Percentiles rank a stretch among this genome's conserved stretches.
These are phyloP conservation scores for Pomatorhinus ruficollis DNA, from an alignment of 2,113 vertebrate genomes.

Conservation along the genomic window DNA sequence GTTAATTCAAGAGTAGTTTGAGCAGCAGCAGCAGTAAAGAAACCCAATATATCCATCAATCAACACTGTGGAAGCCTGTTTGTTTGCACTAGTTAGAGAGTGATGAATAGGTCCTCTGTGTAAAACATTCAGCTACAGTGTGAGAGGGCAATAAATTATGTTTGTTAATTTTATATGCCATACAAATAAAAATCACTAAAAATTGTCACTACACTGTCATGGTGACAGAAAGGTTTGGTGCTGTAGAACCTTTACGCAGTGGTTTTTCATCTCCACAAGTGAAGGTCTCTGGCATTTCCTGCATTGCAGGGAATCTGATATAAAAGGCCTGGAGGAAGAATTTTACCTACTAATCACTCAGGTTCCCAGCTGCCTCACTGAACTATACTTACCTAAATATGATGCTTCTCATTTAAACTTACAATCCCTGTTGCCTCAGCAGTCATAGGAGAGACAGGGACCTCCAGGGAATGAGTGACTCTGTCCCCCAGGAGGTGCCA, in stretches of 20 bases:
- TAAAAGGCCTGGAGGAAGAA: not conserved
- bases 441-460: not conserved
- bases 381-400: not conserved
- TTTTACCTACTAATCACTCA: not conserved
- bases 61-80: constrained; percentile 58
- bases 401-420: not conserved
- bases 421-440: not conserved
- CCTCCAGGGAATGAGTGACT: not conserved
- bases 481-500: not conserved
- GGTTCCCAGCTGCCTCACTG: not conserved
- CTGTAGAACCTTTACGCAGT: not conserved
- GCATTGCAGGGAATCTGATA: not conserved
- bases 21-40: constrained; percentile 53
- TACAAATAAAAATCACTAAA: constrained; percentile 41
- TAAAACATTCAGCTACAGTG: constrained; percentile 57
- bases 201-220: constrained; percentile 31
- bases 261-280: not conserved
- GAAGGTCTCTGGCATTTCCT: constrained; percentile 22
- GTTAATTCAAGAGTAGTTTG: constrained; percentile 48
- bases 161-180: constrained; percentile 63
- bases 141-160: constrained; percentile 61
- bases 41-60: constrained; percentile 62
- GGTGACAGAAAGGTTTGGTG: not conserved
- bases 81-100: constrained; percentile 62
- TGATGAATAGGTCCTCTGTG: constrained; percentile 71